Conservation (phyloP, 2,797 vertebrate genomes). For the Rhadinocentrus ornatus region DNA sequence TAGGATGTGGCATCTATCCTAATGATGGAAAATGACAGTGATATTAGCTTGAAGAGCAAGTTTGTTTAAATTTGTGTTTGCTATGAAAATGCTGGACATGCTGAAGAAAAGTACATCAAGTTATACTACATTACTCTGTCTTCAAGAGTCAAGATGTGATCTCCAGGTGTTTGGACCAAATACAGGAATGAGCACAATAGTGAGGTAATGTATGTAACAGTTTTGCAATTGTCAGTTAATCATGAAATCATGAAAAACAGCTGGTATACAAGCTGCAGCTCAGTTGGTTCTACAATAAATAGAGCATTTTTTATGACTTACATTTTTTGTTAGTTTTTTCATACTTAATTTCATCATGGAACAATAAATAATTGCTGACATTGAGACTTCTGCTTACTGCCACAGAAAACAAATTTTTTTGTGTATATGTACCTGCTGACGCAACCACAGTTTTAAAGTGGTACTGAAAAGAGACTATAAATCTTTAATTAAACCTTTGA, state of each 20-base stretch:
- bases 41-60: neutral
- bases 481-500: conserved; percentile 1
- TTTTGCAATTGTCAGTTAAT: conserved; percentile 12
- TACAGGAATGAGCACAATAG: conserved; percentile 21
- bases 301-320: conserved; percentile 13
- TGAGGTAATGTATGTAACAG: conserved; percentile 11
- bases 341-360: conserved; percentile 28
- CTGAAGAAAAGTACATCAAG: neutral
- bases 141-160: conserved; percentile 16
- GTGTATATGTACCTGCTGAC: neutral
- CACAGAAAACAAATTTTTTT: neutral
- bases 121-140: neutral
- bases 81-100: conserved; percentile 18
- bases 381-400: neutral
- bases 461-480: neutral
- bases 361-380: conserved; percentile 31
- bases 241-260: neutral
- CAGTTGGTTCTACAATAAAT: conserved; percentile 22
- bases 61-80: neutral
- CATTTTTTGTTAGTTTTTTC: conserved; percentile 8
- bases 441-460: neutral
- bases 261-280: neutral
- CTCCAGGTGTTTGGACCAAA: conserved; percentile 67
- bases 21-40: no score
- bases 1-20: no score